A percentile compares a stretch with the other conserved stretches of the same genome.
These are phyloP conservation scores for Galagoides demidoff DNA, from an alignment of 2,797 vertebrate species.

Conservation along the genomic window DNA sequence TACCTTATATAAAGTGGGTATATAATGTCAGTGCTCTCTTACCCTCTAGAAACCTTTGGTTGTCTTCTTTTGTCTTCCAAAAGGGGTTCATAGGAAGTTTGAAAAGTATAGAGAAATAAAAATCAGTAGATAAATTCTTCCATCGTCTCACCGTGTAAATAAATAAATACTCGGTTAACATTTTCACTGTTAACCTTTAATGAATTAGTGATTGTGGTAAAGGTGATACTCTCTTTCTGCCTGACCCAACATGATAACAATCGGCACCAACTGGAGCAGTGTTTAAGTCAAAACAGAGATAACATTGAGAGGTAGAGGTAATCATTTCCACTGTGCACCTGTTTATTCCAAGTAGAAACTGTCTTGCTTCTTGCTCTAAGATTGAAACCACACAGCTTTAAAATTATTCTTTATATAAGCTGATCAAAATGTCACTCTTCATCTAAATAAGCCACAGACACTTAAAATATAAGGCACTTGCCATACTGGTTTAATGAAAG, in stretches of 20 bases:
- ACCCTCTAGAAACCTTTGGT: background rate
- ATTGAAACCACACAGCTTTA: background rate
- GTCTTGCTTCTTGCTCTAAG: conserved; percentile 10
- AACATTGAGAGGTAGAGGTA: background rate
- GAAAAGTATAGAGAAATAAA: conserved; percentile 58
- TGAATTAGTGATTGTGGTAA: conserved; percentile 52
- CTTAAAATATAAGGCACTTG: conserved; percentile 45
- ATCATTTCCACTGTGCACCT: background rate
- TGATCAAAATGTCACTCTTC: conserved; percentile 40
- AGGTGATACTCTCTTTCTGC: conserved; percentile 28
- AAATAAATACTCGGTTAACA: conserved; percentile 42
- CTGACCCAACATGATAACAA: conserved; percentile 29
- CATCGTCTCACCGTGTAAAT: background rate
- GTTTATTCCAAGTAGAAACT: conserved; percentile 20
- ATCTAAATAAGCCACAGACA: conserved; percentile 16
- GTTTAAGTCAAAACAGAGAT: conserved; percentile 15
- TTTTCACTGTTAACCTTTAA: conserved; percentile 61
- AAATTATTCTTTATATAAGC: conserved; percentile 27
- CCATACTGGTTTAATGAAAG: conserved; percentile 40
- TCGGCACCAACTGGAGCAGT: background rate
- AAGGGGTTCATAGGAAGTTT: conserved; percentile 45
- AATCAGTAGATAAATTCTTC: conserved; percentile 49
- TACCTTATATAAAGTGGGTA: conserved; percentile 4
- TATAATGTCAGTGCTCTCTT: background rate
- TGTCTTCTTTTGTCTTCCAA: conserved; percentile 27